Evolutionary conservation across 1,140 invertebrate species (phyloP), one percentile per base, ranked within the genome.

Genomic region (Trichonephila clavipes): DNA sequence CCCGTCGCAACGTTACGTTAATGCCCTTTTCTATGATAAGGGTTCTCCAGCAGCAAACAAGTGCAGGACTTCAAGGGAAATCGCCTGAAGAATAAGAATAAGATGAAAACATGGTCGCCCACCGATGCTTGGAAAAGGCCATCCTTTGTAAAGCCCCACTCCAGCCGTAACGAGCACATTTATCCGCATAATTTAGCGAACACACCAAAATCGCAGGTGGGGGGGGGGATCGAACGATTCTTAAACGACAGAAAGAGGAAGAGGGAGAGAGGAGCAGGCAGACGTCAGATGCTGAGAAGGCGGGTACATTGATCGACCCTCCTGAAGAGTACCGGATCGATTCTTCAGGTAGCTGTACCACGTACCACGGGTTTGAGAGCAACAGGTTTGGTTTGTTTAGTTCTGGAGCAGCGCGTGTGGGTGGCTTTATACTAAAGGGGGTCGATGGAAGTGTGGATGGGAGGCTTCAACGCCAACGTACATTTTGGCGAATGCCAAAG

Each of bases 341-440:
- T 92, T 62, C 91, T 72, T 92, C 91, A 92, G 91, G 91, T 92
- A 92, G 91, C 82, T 87, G 91, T 92, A 87, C 82, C 34, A 21
- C 62, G 28, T 21, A 88, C 62, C 34, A 62, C 1, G 34, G 44
- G 62, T 66, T 59, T 58, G 59, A 72, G 83, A 86, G 91, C 91
- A 92, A 92, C 91, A 92, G 91, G 91, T 92, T 24, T 40, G 44
- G 51, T 51, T 7, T 85, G 90, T 83, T 92, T 44, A 51, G 61
- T 24, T 59, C 40, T 28, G 64, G 86, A 51, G 66, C 44, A 44
- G 24, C 14, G 40, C 24, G 40, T 51, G 90, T 92, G 90, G 77
- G 90, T 85, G 62, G 44, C 19, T 91, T 21, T 3, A 19, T 34
- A n/a, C 5, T 16, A 24, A 24, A 4, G 58, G 83, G 44, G 12